Base-by-base conservation (phyloP, 2,888 invertebrate genomes). In the Drosophila subquinaria region DNA sequence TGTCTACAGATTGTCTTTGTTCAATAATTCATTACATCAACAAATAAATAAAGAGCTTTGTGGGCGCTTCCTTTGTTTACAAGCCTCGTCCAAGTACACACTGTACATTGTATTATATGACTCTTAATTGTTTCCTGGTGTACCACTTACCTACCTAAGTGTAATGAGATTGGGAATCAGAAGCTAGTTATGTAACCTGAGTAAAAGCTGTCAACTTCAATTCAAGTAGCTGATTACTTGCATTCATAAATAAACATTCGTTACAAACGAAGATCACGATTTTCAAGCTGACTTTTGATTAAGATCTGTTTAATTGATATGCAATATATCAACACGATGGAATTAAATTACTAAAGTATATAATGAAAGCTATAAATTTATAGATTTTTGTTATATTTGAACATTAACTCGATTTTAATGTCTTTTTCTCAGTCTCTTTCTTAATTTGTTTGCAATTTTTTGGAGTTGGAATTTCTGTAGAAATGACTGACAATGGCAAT, bases 1-100 rank as follows among this genome's bases (percentile, higher is more conserved):
- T 53, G 56, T 68, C 13, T 62, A 52, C 51, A 33, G 48, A 42
- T 50, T 69, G 56, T 82, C 80, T 80, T 80, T 87, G 77, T 81
- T 70, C 36, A 55, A 50, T 73, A 64, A 69, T 61, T 73, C 61
- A 66, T 35, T 71, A 66, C 59, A 60, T 69, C 30, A 48, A 36
- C 11, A 15, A 35, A 11, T 13, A 50, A 40, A n/a, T 13, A 50
- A 40, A n/a, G 15, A 40, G 71, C 73, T 61, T 76, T 70, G 72
- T 76, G 47, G 13, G 13, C 47, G 43, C 38, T 60, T 57, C 53
- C 69, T 66, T 76, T 76, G 77, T 76, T 73, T 77, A 65, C 48
- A 51, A 43, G 17, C 23, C n/a, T 43, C 15, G 8, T 40, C 33
- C 33, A 38, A 57, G 51, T 56, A 40, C 36, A 47, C 15, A 51